phyloP scores from a whole-genome alignment of 2,113 vertebrate species.

The Pedetes capensis region DNA sequence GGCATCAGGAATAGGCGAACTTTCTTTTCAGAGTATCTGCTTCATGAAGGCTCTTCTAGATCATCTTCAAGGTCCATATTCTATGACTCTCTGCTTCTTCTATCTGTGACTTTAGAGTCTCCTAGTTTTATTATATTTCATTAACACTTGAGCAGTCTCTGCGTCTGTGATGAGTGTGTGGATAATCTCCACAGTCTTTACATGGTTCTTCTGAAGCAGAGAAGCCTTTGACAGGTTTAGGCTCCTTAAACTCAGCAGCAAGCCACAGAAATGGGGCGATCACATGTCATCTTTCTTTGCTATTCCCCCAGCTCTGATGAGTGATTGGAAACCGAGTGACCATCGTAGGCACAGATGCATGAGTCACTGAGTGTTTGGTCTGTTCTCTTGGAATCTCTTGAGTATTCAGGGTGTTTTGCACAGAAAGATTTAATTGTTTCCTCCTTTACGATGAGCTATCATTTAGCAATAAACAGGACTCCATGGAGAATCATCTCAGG shows the following conservation, averaged over 20 bases:
- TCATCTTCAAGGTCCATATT: too few relatives aligned
- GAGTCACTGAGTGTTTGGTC: too few relatives aligned
- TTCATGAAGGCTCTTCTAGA: too few relatives aligned
- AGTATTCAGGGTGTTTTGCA: neutral
- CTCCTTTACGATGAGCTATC: neutral
- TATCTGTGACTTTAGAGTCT: neutral
- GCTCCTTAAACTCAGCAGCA: neutral
- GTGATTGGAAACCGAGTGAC: too few relatives aligned
- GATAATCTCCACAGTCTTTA: too few relatives aligned
- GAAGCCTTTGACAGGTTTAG: too few relatives aligned
- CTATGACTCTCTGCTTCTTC: neutral
- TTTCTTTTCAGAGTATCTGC: too few relatives aligned
- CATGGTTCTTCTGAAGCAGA: neutral
- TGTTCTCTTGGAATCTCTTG: too few relatives aligned
- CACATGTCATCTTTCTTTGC: too few relatives aligned
- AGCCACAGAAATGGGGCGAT: neutral
- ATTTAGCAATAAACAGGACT: neutral
- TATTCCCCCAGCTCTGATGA: too few relatives aligned
- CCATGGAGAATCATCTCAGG: neutral
- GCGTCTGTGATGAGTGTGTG: neutral
- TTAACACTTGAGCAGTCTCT: neutral
- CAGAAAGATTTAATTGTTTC: neutral
- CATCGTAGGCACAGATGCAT: too few relatives aligned
- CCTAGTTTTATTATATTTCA: neutral
- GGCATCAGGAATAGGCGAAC: rapidly evolving